Base-by-base conservation (phyloP, 2,113 vertebrate species). In the Macrotus californicus region DNA sequence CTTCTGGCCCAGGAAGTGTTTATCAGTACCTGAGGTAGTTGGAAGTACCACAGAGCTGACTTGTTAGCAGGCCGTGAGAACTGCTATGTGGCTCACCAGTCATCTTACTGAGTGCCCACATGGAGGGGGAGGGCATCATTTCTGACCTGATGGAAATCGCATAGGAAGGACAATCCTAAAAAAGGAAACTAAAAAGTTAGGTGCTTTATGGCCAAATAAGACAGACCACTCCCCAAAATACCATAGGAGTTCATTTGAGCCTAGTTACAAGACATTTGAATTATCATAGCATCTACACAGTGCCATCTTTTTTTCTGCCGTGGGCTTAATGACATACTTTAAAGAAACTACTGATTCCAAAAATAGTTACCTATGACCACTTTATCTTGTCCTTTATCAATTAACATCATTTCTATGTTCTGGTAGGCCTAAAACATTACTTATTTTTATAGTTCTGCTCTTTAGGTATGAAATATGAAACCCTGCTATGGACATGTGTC, bases 371-470 rank as follows among this genome's bases (percentile, higher is more conserved):
- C 90, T 75, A 18, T 90, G 84, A 64, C 34, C 61, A 36, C 54
- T 94, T 95, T 81, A 12, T 86, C 79, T 88, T 91, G 19, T 92
- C 72, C 75, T 96, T 87, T 93, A 64, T 70, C 83, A 91, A 22
- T 89, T 97, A 92, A 82, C 72, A 88, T 26, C 12, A 88, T 96
- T 92, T 86, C 61, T 34, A 24, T 92, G 76, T 85, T 94, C 72
- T 93, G 29, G 41, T 81, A 59, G 80, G 11, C 84, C 87, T 91
- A 89, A 79, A 96, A 79, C 93, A 95, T 96, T 59, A 76, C 87
- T 96, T 95, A 96, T 77, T 96, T 95, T 96, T 97, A 96, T 87
- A 95, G 91, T 96, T 94, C 89, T 96, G 83, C 90, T 96, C 96
- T 97, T 97, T 96, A 96, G 67, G 4, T 84, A 21, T 95, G 76